These are phyloP conservation scores for Dinoponera quadriceps DNA, from an alignment of 1,140 invertebrate species.

Conservation along the genomic window DNA sequence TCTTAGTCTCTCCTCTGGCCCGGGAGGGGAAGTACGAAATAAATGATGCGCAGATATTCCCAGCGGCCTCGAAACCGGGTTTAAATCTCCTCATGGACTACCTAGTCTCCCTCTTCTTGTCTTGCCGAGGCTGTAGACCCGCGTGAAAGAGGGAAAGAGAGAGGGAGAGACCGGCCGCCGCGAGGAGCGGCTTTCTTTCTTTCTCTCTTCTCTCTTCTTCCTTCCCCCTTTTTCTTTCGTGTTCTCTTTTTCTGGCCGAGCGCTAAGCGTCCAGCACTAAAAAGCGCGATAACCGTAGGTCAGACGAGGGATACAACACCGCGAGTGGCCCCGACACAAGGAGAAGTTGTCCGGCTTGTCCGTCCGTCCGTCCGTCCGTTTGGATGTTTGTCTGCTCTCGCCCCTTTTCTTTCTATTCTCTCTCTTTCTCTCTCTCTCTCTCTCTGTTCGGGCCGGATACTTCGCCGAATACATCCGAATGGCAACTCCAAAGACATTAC, in stretches of 20 bases:
- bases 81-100: slow-evolving; percentile 64
- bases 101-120: slow-evolving; percentile 21
- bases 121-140: slow-evolving; percentile 39
- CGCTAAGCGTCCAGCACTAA: slow-evolving; percentile 45
- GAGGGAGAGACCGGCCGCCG: no score
- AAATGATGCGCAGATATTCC: slow-evolving; percentile 56
- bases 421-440: no score
- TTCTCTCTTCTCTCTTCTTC: no score
- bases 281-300: slow-evolving; percentile 48
- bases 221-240: no score
- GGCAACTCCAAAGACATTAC: no score
- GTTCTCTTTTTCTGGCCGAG: not conserved
- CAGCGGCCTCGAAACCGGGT: slow-evolving; percentile 64
- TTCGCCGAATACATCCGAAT: no score
- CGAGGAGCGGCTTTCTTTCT: no score
- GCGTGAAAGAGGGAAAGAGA: not conserved
- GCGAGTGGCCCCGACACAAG: slow-evolving; percentile 20
- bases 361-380: slow-evolving; percentile 39
- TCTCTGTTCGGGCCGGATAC: no score
- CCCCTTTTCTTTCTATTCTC: no score
- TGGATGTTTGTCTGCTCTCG: no score
- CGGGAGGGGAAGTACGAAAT: slow-evolving; percentile 29
- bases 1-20: slow-evolving; percentile 12
- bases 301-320: slow-evolving; percentile 22
- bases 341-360: slow-evolving; percentile 42